Base-by-base conservation (phyloP, 2,113 vertebrate genomes). In the Indri indri region DNA sequence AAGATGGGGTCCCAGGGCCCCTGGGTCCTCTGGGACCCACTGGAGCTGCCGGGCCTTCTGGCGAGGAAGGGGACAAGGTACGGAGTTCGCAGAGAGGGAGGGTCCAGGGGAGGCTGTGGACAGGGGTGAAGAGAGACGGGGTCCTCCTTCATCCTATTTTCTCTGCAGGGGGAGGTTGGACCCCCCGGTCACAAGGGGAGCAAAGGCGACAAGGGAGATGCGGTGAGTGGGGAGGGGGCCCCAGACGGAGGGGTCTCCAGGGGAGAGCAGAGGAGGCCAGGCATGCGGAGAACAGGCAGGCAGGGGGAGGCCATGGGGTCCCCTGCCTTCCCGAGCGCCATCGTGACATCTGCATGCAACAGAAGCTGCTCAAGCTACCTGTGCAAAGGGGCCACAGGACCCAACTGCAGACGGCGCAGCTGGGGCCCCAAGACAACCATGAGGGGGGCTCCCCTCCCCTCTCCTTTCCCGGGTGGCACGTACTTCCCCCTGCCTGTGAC, bases 61-160 rank as follows among this genome's bases (percentile, higher is more conserved):
- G 99, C 47, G 99, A 99, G 76, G 99, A 99, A 0, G 99, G 99
- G 68, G 99, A 99, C 98, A 99, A 99, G 99, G 99, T 99, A 81
- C 93, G 87, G 27, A 8, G 0, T 0, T 52, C 34, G 0, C 37
- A 27, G 2, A 27, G 79, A 42, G 30, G n/a, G 45, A 17, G 25
- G 40, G 37, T 2, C 20, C 6, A 5, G 18, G 40, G 42, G 3
- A 45, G 20, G 6, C 8, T 2, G 16, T 42, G 59, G 42, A 3
- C 8, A 1, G 27, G 8, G 40, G 11, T 10, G 6, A 42, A n/a
- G 8, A 30, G 77, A 34, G 45, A 4, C 13, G 0, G 37, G 25
- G n/a, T 40, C 10, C 1, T 66, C 1, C 18, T 37, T 97, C 57
- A 88, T 61, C 23, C 0, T 22, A 1, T 88, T 77, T 92, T 63